Percentiles rank a stretch among this genome's conserved stretches.
Conservation (phyloP, 1,140 invertebrate genomes). For the Aleiodes sp. region DNA sequence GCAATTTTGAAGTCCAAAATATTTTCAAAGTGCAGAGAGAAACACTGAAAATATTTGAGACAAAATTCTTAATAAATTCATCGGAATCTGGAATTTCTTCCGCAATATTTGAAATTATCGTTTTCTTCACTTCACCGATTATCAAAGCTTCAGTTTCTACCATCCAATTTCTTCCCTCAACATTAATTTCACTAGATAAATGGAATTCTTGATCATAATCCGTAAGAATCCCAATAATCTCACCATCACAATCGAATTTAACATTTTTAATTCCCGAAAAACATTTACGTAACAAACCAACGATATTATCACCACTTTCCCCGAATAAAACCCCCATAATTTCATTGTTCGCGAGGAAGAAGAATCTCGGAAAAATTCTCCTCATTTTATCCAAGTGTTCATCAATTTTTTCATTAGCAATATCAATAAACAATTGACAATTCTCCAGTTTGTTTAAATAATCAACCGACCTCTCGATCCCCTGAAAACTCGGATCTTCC, state of each 20-base stretch:
- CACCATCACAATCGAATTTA: constrained; percentile 60
- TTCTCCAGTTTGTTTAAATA: constrained; percentile 63
- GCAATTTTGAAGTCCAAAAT: constrained; percentile 72
- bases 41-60: constrained; percentile 49
- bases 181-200: constrained; percentile 59
- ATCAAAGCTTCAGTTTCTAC: not conserved
- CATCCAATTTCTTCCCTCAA: constrained; percentile 44
- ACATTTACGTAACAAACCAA: constrained; percentile 71
- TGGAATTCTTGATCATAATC: constrained; percentile 52
- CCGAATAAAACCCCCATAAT: constrained; percentile 81
- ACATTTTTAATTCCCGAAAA: constrained; percentile 63
- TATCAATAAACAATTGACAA: constrained; percentile 66
- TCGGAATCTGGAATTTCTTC: not conserved
- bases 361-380: constrained; percentile 83
- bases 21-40: constrained; percentile 63
- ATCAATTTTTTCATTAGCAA: constrained; percentile 69
- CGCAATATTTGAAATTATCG: not conserved
- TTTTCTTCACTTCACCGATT: not conserved
- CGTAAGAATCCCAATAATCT: constrained; percentile 71
- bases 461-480: constrained; percentile 62
- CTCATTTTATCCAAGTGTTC: constrained; percentile 79
- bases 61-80: not conserved
- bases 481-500: constrained; percentile 68
- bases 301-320: not conserved
- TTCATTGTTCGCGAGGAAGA: constrained; percentile 89